Base-by-base conservation (phyloP, 2,888 invertebrate genomes). In the Macropis europaea region DNA sequence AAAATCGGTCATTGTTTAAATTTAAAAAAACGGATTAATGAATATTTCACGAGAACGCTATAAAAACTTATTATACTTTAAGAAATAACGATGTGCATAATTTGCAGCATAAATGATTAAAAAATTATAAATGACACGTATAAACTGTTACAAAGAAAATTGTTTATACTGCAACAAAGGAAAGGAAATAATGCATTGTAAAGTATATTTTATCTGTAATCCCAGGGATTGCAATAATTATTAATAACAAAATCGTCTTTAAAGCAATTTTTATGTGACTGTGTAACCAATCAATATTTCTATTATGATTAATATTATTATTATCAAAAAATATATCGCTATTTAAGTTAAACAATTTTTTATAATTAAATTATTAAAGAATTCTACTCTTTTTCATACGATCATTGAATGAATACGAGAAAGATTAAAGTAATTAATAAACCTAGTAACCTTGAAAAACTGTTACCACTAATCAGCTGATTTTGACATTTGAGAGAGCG, bases 401-500 rank as follows among this genome's bases (percentile, higher is more conserved):
- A 45, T 30, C 32, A 24, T 52, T 24, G 28, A 3, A 0, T 7
- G 0, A 26, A 22, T 15, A 9, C 2, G 4, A 36, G 28, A n/a
- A 17, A 5, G n/a, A 48, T 40, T 3, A 26, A 22, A 56, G 7
- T 42, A 26, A 32, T 45, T 48, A 7, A 4, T 34, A 36, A 66
- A 32, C 6, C n/a, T 52, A 32, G 30, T 47, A 68, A 59, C 32
- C 32, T 69, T 68, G 38, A 40, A 59, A 63, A 59, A 56, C 45
- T 54, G 24, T 52, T 60, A 52, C 36, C 34, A 48, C 19, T 56
- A 43, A 82, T 83, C 82, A 84, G 79, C 84, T 84, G 79, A 77
- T 81, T 84, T 82, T 84, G 82, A 83, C 82, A 71, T 73, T 63
- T 81, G 63, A 68, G 53, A 59, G 53, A 47, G 17, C 71, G 71